phyloP scores from a whole-genome alignment of 2,113 vertebrate species.

The Cyprinodon variegatus region DNA sequence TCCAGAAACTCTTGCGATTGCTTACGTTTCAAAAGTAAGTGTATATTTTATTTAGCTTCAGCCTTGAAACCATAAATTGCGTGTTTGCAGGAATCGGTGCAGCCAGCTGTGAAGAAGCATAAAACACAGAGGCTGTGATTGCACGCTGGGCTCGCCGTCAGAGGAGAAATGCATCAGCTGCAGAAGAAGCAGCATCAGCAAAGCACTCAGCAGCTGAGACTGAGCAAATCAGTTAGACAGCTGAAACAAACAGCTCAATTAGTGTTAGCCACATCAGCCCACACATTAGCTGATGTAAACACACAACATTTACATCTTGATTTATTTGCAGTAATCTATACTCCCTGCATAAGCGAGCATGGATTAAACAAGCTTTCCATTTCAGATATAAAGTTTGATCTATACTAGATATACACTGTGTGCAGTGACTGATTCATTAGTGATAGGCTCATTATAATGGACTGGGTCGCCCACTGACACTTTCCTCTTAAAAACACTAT shows the following conservation, averaged over 20 bases:
- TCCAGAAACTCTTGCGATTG: background rate
- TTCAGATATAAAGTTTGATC: background rate
- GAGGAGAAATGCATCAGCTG: conserved; percentile 27
- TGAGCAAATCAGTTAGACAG: conserved; percentile 37
- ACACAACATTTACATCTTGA: background rate
- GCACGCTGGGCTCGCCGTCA: conserved; percentile 22
- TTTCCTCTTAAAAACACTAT: no score
- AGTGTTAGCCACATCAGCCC: conserved; percentile 5
- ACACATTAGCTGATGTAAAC: background rate
- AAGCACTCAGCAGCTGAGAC: conserved; percentile 38
- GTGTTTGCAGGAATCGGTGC: conserved; percentile 11
- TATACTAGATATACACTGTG: background rate
- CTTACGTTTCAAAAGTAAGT: background rate
- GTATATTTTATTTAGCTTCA: background rate
- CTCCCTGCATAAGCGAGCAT: background rate
- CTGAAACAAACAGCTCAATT: conserved; percentile 49
- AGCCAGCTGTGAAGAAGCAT: conserved; percentile 14
- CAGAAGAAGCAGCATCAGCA: conserved; percentile 34
- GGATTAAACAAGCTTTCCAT: background rate
- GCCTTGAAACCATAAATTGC: background rate
- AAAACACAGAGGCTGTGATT: conserved; percentile 9
- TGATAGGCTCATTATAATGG: no score
- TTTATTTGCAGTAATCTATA: background rate
- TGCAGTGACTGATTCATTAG: no score
- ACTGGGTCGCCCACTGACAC: no score